Base-by-base conservation (phyloP, 2,797 vertebrate genomes). In the Pangasius sanitwongsei region DNA sequence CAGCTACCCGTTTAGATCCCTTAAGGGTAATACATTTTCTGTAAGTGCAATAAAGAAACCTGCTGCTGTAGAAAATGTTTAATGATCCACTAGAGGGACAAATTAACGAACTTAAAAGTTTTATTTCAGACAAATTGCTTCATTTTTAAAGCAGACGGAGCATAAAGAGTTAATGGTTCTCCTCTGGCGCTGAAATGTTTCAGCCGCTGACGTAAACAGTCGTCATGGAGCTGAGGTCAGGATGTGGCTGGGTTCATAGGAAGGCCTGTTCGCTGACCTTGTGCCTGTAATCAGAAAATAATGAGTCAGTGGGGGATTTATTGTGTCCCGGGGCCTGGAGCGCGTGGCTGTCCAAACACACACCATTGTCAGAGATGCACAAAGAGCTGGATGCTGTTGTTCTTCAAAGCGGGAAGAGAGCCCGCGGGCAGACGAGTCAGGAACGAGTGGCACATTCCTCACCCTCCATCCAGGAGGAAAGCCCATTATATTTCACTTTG, bases 211-310 rank as follows among this genome's bases (percentile, higher is more conserved):
- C 59, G 77, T 72, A 65, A 89, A 83, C 87, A 85, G 94, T 95
- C 92, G 93, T 93, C 94, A 96, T 94, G 94, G 93, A 91, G 93
- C 92, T 93, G 90, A 92, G 93, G 90, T 94, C 93, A 93, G 94
- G 94, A 95, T 94, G 91, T 89, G 74, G 89, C 78, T 88, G 91
- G 93, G 91, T 94, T 89, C 85, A 94, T 95, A 96, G 96, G 96
- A 96, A 97, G 94, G 95, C 92, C 96, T 97, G 96, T 93, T 93
- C 89, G 50, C 92, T 96, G 96, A 97, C 96, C 96, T 96, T 95
- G 94, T 95, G 94, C 93, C 95, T 94, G 94, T 93, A 95, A 96
- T 96, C 95, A 96, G 92, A 94, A 81, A 93, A 92, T 96, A 96
- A 96, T 93, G 94, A 93, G 94, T 91, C 95, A 92, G 94, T 8